Evolutionary conservation across 2,888 invertebrate species (phyloP), one percentile per base, ranked within the genome.

Genomic region (Campaea margaritaria): DNA sequence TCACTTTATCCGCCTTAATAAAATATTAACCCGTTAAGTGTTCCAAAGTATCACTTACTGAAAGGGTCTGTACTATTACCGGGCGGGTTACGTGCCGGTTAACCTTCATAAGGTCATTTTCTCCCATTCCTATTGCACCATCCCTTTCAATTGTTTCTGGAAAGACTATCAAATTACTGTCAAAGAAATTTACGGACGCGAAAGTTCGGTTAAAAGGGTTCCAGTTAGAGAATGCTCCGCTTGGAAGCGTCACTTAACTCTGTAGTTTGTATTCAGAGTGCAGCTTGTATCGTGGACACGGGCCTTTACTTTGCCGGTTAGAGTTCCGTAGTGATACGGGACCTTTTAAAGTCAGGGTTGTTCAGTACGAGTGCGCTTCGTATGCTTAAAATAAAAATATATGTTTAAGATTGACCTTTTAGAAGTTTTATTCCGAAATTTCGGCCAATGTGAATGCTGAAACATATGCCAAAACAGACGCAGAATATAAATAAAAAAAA

Each of bases 201-300:
- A 56, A 69, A 68, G 68, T 66, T 67, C 67, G 61, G 68, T 73
- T 75, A 72, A 70, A 75, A 77, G 80, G 75, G 77, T 76, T 76
- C 74, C 45, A 21, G 52, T 58, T 63, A 42, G 49, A 53, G 52
- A 62, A 58, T 49, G 55, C 51, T 48, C 46, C 43, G 38, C 43
- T 69, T 73, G 75, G 68, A 75, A 76, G 72, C 75, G 75, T 79
- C 50, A 31, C 41, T 79, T 78, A 72, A 74, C 78, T 75, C 70
- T 69, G 78, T 81, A 81, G 80, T 87, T 86, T 84, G 82, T 87
- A 87, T 86, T 83, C 87, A 77, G 75, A 63, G 65, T 75, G 73
- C 74, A 76, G 70, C 77, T 76, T 79, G 83, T 77, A 74, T 70
- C 71, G 69, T 64, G 78, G 82, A 84, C 82, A 86, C 60, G 80